Evolutionary conservation across 2,888 invertebrate species (phyloP).

Genomic region (Macrophya annulata): DNA sequence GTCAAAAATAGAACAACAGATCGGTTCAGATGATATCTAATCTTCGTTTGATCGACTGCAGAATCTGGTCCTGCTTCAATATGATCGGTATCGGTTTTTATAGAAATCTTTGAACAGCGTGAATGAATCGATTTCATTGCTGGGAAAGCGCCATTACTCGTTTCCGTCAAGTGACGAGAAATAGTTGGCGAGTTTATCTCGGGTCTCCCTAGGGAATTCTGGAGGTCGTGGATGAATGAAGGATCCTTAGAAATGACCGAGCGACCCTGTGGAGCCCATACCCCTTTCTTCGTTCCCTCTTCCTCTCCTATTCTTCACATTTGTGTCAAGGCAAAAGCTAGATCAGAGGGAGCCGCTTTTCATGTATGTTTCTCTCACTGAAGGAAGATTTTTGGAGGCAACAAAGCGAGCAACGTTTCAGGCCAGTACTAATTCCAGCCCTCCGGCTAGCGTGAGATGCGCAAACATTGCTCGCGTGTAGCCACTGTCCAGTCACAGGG

Average conservation of each 20-base stretch:
- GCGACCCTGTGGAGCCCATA: slow-evolving; percentile 5
- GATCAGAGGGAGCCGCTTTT: slow-evolving; percentile 21
- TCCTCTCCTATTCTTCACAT: background rate
- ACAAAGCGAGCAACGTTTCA: slow-evolving; percentile 26
- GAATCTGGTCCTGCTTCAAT: background rate
- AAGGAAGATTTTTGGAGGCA: background rate
- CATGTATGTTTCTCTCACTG: background rate
- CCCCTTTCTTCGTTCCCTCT: slow-evolving; percentile 7
- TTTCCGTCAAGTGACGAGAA: slow-evolving; percentile 37
- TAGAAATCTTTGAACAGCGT: background rate
- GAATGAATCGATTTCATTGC: slow-evolving; percentile 16
- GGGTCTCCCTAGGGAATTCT: background rate
- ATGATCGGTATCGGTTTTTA: background rate
- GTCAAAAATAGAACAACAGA: background rate
- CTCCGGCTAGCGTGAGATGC: slow-evolving; percentile 19
- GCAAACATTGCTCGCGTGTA: slow-evolving; percentile 20
- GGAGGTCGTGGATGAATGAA: slow-evolving; percentile 9
- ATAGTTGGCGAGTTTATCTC: slow-evolving; percentile 30
- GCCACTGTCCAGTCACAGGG: background rate
- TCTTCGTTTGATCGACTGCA: background rate
- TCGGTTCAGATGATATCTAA: background rate
- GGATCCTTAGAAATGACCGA: slow-evolving; percentile 33
- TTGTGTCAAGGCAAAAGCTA: background rate
- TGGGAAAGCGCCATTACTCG: background rate
- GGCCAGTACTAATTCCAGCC: slow-evolving; percentile 13